A percentile compares a stretch with the other conserved stretches of the same genome.
Evolutionary conservation across 2,113 vertebrate genomes (phyloP).

Genomic region (Neolamprologus fasciatus): DNA sequence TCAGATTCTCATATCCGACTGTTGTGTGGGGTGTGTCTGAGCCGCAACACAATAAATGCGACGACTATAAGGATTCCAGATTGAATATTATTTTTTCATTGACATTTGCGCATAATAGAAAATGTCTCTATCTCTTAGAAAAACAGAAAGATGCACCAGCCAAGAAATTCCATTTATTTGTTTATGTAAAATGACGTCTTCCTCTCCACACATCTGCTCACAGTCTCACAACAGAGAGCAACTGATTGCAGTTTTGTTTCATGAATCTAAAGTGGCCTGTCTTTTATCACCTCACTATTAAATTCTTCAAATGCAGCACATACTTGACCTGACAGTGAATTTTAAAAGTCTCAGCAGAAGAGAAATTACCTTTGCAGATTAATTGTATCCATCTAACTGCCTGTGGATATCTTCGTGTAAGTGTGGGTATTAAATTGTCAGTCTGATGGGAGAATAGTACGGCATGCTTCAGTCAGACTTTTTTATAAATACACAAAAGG

Average conservation of each 20-base stretch:
- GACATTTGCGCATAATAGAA: constrained; percentile 38
- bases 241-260: constrained; percentile 11
- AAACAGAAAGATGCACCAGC: background rate
- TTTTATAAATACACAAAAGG: background rate
- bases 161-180: constrained; percentile 51
- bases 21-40: background rate
- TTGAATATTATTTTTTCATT: constrained; percentile 24
- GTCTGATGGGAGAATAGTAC: background rate
- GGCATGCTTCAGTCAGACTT: background rate
- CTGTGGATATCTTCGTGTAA: background rate
- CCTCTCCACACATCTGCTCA: background rate
- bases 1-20: background rate
- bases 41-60: background rate
- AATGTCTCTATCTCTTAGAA: constrained; percentile 15
- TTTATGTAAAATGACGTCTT: constrained; percentile 48
- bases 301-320: background rate
- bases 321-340: background rate
- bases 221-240: background rate
- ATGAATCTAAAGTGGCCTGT: constrained; percentile 34
- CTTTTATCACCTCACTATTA: background rate
- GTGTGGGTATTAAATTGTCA: background rate
- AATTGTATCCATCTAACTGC: background rate
- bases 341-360: background rate
- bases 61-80: background rate
- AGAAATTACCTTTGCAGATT: background rate